Conservation (phyloP, 1,140 invertebrate species). For the Drosophila yakuba region DNA sequence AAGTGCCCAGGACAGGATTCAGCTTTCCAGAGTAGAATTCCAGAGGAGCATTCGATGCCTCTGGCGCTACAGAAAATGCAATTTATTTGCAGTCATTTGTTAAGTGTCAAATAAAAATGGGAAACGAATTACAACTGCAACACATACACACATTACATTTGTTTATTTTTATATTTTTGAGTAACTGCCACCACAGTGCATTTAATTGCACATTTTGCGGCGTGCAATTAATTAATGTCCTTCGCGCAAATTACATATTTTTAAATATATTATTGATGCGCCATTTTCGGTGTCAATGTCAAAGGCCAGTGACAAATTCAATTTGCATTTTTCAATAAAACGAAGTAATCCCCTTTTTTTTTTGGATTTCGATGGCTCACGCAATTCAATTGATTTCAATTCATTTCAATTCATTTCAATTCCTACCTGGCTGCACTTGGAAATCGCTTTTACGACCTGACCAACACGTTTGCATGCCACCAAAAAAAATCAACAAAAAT, state of each 20-base stretch:
- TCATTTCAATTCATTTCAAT: conserved; percentile 30
- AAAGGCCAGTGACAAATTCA: conserved; percentile 21
- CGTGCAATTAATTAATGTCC: conserved; percentile 28
- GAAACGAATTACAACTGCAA: conserved; percentile 18
- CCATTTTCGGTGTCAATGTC: conserved; percentile 10
- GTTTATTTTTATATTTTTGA: neutral
- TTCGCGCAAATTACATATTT: neutral
- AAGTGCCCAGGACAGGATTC: neutral
- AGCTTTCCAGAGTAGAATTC: neutral
- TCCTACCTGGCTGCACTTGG: conserved; percentile 17
- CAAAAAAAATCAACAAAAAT: conserved; percentile 8
- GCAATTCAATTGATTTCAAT: conserved; percentile 37
- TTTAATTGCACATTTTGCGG: conserved; percentile 36
- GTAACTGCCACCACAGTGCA: conserved; percentile 7
- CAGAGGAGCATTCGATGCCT: conserved; percentile 2
- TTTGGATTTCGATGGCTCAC: conserved; percentile 11
- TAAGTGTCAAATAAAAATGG: conserved; percentile 8
- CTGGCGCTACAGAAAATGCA: neutral
- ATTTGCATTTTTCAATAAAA: conserved; percentile 29
- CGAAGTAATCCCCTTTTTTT: neutral
- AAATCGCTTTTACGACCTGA: conserved; percentile 38
- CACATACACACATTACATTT: conserved; percentile 12
- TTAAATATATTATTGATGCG: conserved; percentile 21
- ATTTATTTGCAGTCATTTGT: conserved; percentile 42
- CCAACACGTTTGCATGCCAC: conserved; percentile 30